Evolutionary conservation across 2,113 vertebrate species (phyloP).

Genomic region (Epinephelus fuscoguttatus): DNA sequence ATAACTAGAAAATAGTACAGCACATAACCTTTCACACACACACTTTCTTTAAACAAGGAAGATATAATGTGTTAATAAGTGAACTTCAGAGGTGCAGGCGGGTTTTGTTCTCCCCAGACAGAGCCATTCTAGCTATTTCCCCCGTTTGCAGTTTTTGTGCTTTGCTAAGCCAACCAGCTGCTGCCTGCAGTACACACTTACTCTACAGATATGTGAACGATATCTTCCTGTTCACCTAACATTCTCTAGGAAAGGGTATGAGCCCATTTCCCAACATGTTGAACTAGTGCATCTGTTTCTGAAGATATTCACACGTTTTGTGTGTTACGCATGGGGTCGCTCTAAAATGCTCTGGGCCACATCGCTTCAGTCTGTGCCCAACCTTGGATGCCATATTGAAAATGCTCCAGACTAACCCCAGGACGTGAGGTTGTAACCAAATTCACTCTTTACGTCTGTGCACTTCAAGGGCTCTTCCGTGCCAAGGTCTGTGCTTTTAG

Average conservation of each 20-base stretch:
- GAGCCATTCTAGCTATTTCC: too few relatives aligned
- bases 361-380: not conserved
- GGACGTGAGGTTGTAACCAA: constrained; percentile 9
- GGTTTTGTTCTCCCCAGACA: too few relatives aligned
- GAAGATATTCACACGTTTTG: not conserved
- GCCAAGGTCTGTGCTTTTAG: constrained; percentile 24
- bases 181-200: not conserved
- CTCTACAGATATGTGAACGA: too few relatives aligned
- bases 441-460: constrained; percentile 13
- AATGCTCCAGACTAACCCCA: constrained; percentile 29
- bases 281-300: not conserved
- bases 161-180: not conserved
- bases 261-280: not conserved
- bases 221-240: not conserved
- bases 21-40: too few relatives aligned
- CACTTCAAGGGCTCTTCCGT: constrained; percentile 25
- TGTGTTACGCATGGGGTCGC: not conserved
- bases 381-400: not conserved
- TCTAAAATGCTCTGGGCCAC: not conserved
- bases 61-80: too few relatives aligned
- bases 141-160: not conserved
- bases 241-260: not conserved
- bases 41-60: too few relatives aligned
- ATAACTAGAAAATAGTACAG: too few relatives aligned
- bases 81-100: too few relatives aligned